These are phyloP conservation scores for Clitarchus hookeri DNA, from an alignment of 2,888 invertebrate species.

Conservation along the genomic window DNA sequence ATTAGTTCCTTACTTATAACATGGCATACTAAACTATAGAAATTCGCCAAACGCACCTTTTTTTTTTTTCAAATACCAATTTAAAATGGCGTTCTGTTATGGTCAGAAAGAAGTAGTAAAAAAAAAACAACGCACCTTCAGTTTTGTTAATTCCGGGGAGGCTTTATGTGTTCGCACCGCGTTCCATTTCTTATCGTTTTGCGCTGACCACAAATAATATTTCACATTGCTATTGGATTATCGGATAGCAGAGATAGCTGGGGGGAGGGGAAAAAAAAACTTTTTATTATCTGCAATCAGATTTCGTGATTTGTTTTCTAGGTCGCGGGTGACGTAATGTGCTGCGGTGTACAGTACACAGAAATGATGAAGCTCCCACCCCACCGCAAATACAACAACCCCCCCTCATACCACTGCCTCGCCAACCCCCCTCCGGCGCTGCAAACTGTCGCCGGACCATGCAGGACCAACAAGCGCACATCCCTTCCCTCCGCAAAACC, in stretches of 20 bases:
- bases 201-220: background rate
- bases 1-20: no score
- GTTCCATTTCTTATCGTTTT: slow-evolving; percentile 1
- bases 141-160: background rate
- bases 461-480: background rate
- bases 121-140: no score
- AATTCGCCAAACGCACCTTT: no score
- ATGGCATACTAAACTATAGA: no score
- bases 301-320: slow-evolving; percentile 7
- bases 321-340: no score
- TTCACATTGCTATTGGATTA: background rate
- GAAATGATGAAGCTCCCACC: no score
- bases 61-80: no score
- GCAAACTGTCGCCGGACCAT: background rate
- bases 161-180: background rate
- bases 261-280: background rate
- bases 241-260: slow-evolving; percentile 5
- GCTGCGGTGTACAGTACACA: no score
- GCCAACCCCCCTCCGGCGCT: background rate
- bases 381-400: no score
- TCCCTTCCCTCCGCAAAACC: background rate
- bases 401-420: no score
- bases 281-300: slow-evolving; percentile 10
- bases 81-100: no score
- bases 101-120: no score